A percentile compares a stretch with the other conserved stretches of the same genome.
Evolutionary conservation across 37 sponge, comb jelly and placozoan genomes (phyloP).

Genomic region (Cliona cf. orientalis): DNA sequence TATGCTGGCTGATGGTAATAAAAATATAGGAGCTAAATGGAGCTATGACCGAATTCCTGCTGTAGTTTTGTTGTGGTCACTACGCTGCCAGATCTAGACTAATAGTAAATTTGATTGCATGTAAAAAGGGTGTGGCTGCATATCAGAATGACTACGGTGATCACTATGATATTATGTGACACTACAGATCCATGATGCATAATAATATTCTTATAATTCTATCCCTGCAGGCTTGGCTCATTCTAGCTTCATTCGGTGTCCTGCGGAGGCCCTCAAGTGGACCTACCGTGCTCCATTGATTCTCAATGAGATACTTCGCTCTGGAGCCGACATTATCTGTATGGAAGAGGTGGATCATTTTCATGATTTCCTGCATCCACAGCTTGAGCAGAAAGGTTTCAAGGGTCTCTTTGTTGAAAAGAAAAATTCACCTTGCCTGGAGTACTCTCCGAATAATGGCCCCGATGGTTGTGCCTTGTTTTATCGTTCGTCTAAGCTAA

Average conservation of each 20-base stretch:
- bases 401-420: conserved; percentile 60
- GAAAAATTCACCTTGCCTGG: conserved; percentile 57
- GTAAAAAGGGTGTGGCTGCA: no score
- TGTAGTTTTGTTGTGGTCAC: no score
- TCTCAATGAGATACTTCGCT: conserved; percentile 50
- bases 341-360: conserved; percentile 82
- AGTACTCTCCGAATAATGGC: conserved; percentile 55
- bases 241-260: conserved; percentile 33
- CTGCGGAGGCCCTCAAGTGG: conserved; percentile 45
- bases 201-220: neutral
- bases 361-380: conserved; percentile 65
- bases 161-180: no score
- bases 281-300: conserved; percentile 25
- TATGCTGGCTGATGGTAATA: conserved; percentile 60
- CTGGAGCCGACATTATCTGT: conserved; percentile 70
- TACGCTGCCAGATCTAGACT: no score
- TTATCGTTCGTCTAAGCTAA: conserved; percentile 36
- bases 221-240: conserved; percentile 29
- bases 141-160: no score
- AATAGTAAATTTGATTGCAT: no score
- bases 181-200: no score
- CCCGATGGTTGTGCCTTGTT: conserved; percentile 88
- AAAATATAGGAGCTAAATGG: no score
- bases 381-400: conserved; percentile 46
- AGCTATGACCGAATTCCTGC: no score